Evolutionary conservation across 2,113 vertebrate species (phyloP).

Genomic region (Cyanoderma ruficeps): DNA sequence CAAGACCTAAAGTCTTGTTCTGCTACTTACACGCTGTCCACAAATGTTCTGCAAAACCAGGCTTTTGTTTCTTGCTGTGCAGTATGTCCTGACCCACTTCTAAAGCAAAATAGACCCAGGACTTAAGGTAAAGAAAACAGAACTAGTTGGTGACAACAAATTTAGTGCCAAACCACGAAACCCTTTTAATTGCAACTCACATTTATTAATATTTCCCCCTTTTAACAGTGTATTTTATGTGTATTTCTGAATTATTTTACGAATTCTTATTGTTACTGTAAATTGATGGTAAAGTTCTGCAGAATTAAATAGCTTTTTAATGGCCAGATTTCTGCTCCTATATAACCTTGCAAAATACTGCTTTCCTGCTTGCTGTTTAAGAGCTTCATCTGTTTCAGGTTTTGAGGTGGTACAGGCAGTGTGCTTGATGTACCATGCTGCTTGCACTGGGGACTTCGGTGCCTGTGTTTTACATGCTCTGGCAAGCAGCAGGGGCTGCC

Average conservation of each 20-base stretch:
- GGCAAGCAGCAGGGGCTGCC: background rate
- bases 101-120: background rate
- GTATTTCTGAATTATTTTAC: background rate
- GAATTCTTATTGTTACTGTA: background rate
- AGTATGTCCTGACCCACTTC: background rate
- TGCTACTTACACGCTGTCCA: fast-evolving
- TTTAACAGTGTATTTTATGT: background rate
- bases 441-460: background rate
- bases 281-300: background rate
- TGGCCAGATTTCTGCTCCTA: background rate
- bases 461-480: background rate
- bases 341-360: background rate
- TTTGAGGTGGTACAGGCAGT: background rate
- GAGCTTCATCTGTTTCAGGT: background rate
- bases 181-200: background rate
- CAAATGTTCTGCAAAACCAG: background rate
- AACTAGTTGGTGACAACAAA: background rate
- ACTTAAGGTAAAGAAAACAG: background rate
- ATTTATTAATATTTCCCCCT: background rate
- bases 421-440: background rate
- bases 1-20: background rate
- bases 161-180: background rate
- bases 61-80: background rate
- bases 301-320: background rate
- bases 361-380: background rate